These are phyloP conservation scores for Tetramorium simillimum DNA, from an alignment of 1,140 invertebrate genomes.

Conservation along the genomic window DNA sequence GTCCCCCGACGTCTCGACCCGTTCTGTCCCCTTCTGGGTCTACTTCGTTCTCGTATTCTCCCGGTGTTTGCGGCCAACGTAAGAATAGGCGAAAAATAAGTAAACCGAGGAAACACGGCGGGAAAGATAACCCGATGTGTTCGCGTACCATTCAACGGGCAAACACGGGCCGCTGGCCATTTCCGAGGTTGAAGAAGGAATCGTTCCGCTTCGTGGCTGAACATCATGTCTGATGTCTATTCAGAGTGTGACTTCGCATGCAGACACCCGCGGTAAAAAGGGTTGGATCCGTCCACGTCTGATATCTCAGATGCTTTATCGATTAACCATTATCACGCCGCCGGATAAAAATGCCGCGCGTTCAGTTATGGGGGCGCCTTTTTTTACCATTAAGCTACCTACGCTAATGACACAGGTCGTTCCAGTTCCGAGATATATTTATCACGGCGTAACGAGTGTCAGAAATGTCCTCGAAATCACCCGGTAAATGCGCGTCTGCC, in stretches of 20 bases:
- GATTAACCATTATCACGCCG: not conserved
- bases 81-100: slow-evolving; percentile 65
- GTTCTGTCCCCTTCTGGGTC: slow-evolving; percentile 52
- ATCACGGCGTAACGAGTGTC: not conserved
- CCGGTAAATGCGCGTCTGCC: slow-evolving; percentile 1
- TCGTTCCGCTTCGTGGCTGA: slow-evolving; percentile 4
- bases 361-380: not conserved
- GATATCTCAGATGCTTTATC: slow-evolving; percentile 11
- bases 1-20: slow-evolving; percentile 61
- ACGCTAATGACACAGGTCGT: slow-evolving; percentile 18
- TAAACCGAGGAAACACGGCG: slow-evolving; percentile 60
- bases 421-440: slow-evolving; percentile 12
- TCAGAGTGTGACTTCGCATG: not conserved
- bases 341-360: not conserved
- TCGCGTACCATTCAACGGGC: slow-evolving; percentile 33
- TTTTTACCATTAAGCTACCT: not conserved
- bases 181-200: not conserved
- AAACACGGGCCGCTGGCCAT: slow-evolving; percentile 27
- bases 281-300: not conserved
- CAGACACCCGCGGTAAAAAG: not conserved
- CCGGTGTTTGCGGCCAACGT: slow-evolving; percentile 19
- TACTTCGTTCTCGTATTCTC: slow-evolving; percentile 61
- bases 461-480: slow-evolving; percentile 31
- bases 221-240: not conserved
- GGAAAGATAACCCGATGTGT: slow-evolving; percentile 47